Conservation (phyloP, 2,888 invertebrate species). For the Melieria omissa region DNA sequence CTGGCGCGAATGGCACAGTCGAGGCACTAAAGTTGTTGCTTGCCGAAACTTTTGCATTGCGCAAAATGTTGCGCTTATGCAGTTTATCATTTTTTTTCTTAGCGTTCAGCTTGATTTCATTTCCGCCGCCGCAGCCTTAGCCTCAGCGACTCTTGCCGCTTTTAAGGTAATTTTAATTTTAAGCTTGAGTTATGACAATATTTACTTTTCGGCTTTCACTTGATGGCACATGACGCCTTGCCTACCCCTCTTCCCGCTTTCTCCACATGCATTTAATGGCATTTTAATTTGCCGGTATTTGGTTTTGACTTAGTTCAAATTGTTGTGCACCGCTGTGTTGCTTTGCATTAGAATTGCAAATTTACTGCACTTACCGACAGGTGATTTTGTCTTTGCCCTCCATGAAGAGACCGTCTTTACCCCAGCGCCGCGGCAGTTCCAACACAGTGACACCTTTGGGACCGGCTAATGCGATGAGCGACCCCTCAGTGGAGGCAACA, state of each 20-base stretch:
- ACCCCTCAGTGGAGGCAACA: constrained; percentile 72
- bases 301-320: neutral
- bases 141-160: constrained; percentile 40
- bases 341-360: constrained; percentile 33
- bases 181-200: constrained; percentile 63
- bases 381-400: constrained; percentile 74
- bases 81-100: constrained; percentile 55
- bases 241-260: constrained; percentile 12
- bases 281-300: constrained; percentile 53
- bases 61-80: constrained; percentile 56
- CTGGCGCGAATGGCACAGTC: constrained; percentile 1
- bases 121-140: neutral
- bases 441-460: constrained; percentile 74
- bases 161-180: constrained; percentile 59
- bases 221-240: constrained; percentile 20
- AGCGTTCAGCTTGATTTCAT: constrained; percentile 18
- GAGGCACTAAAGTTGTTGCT: neutral
- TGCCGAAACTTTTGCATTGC: constrained; percentile 31
- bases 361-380: constrained; percentile 65
- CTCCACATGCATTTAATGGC: constrained; percentile 52
- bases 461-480: constrained; percentile 75
- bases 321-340: constrained; percentile 18
- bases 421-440: constrained; percentile 77
- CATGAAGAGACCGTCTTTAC: constrained; percentile 73
- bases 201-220: constrained; percentile 45